Evolutionary conservation across 64 coral and sea anemone species (phyloP).

Genomic region (Trachythela sp.): DNA sequence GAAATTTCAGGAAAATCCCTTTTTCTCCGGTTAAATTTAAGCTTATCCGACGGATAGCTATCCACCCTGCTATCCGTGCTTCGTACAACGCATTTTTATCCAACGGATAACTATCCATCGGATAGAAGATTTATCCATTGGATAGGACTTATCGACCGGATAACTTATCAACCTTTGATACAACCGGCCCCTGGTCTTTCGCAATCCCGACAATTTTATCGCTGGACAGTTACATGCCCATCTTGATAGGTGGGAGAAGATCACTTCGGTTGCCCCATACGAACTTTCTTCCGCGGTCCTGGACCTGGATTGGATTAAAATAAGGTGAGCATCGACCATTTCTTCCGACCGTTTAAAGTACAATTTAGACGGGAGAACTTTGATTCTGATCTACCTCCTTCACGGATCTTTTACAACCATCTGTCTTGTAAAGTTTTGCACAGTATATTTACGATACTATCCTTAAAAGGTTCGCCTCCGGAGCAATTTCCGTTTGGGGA

Average conservation of each 20-base stretch:
- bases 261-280: neutral
- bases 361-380: neutral
- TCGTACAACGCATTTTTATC: too few relatives aligned
- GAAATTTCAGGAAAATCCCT: too few relatives aligned
- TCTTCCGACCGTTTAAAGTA: neutral
- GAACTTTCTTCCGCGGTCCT: neutral
- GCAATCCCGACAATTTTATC: neutral
- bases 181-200: too few relatives aligned
- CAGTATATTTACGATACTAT: slow-evolving; percentile 6
- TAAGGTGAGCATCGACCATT: neutral
- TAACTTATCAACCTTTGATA: too few relatives aligned
- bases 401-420: neutral
- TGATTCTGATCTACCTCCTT: neutral
- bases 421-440: slow-evolving; percentile 28
- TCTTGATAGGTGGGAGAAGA: neutral
- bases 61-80: too few relatives aligned
- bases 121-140: too few relatives aligned
- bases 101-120: too few relatives aligned
- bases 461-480: neutral
- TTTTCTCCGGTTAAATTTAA: too few relatives aligned
- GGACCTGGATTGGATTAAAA: slow-evolving; percentile 5
- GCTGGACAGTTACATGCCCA: neutral
- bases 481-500: slow-evolving; percentile 37
- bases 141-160: too few relatives aligned
- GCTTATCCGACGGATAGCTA: too few relatives aligned